These are phyloP conservation scores for Cantharis flavilabris DNA, from an alignment of 2,888 invertebrate species.

Conservation along the genomic window DNA sequence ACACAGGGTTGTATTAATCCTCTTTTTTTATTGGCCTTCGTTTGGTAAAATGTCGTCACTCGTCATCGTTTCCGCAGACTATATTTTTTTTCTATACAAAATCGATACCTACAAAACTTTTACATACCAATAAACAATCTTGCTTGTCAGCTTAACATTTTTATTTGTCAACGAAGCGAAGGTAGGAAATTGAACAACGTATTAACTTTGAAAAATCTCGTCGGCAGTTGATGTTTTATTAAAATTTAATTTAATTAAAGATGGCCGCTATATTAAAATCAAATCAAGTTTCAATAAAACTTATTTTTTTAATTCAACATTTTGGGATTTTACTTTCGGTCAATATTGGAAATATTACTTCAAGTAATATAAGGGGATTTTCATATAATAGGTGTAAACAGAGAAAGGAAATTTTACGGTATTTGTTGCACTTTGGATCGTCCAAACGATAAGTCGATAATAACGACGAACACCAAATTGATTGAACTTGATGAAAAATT, in stretches of 20 bases:
- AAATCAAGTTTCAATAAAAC: neutral
- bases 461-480: no score
- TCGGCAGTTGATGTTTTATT: neutral
- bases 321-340: no score
- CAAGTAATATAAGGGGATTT: no score
- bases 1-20: conserved; percentile 11
- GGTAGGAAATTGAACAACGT: neutral
- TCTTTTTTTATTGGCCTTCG: conserved; percentile 3
- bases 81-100: neutral
- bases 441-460: no score
- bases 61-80: neutral
- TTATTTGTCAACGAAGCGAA: neutral
- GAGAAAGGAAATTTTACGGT: no score
- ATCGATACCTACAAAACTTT: neutral
- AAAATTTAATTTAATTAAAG: neutral
- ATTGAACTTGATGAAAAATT: no score
- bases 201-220: neutral
- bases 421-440: no score
- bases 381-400: no score
- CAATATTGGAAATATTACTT: no score
- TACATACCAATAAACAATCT: neutral
- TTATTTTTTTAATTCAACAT: no score
- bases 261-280: neutral
- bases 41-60: neutral
- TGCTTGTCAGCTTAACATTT: neutral